Percentiles rank a stretch among this genome's conserved stretches.
These are phyloP conservation scores for Sorex fumeus DNA, from an alignment of 2,113 vertebrate species.

Conservation along the genomic window DNA sequence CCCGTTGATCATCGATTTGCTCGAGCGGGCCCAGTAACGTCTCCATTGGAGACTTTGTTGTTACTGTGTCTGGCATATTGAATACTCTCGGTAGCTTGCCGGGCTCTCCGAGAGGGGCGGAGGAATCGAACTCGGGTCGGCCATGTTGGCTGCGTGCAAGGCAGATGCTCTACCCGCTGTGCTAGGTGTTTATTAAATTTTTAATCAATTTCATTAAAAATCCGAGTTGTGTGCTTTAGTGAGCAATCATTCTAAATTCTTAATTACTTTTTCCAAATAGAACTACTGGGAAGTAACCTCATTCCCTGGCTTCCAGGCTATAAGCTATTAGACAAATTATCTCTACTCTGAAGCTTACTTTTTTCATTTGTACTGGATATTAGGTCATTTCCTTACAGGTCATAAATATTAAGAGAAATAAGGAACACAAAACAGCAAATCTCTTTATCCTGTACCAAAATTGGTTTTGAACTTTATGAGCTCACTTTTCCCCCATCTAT, in stretches of 20 bases:
- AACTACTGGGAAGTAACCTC: background rate
- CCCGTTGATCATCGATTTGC: too few relatives aligned
- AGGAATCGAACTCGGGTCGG: too few relatives aligned
- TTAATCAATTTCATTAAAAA: slow-evolving; percentile 18
- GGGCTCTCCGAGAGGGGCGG: too few relatives aligned
- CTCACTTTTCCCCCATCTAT: slow-evolving; percentile 15
- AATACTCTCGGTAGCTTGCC: too few relatives aligned
- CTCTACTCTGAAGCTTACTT: background rate
- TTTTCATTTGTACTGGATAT: background rate
- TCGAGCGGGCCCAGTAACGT: too few relatives aligned
- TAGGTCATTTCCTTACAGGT: background rate
- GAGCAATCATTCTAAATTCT: background rate
- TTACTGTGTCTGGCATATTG: too few relatives aligned
- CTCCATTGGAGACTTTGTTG: too few relatives aligned
- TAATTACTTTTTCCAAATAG: slow-evolving; percentile 2
- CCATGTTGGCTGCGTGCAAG: too few relatives aligned
- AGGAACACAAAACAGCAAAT: slow-evolving; percentile 1
- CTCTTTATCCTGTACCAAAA: slow-evolving; percentile 28
- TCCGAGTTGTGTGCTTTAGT: background rate
- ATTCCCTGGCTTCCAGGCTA: background rate
- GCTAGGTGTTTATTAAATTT: background rate
- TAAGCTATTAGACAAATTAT: background rate
- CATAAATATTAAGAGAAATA: slow-evolving; percentile 17
- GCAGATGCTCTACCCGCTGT: too few relatives aligned
- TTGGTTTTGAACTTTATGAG: background rate